Conservation (phyloP, 2,797 vertebrate genomes). For the Alcedo quadribrachys region DNA sequence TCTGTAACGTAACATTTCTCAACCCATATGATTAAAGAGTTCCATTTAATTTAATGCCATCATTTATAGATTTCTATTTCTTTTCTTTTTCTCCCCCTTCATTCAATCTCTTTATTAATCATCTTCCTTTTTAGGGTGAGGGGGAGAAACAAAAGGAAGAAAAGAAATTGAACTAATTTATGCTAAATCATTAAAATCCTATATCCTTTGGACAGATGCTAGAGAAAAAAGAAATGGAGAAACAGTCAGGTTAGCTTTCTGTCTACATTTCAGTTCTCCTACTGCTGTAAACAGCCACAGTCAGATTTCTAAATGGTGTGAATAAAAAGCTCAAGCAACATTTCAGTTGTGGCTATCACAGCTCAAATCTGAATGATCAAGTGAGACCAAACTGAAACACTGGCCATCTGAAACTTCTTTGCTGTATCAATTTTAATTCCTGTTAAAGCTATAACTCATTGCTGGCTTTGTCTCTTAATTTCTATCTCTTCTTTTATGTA, state of each 20-base stretch:
- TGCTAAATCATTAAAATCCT: not conserved
- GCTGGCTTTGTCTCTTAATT: not conserved
- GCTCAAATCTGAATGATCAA: not conserved
- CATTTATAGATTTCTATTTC: not conserved
- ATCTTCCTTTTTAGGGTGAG: accelerated
- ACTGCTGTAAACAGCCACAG: not conserved
- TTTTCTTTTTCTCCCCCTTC: accelerated
- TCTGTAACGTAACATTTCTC: not conserved
- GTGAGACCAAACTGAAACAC: not conserved
- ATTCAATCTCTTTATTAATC: not conserved
- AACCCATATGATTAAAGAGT: not conserved
- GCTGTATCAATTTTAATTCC: not conserved
- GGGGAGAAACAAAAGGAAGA: not conserved
- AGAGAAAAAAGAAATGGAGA: not conserved
- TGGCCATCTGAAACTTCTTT: not conserved
- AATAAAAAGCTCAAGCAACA: not conserved
- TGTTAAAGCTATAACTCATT: not conserved
- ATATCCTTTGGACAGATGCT: not conserved
- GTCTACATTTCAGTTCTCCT: not conserved
- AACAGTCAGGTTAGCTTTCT: not conserved
- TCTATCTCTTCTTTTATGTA: not conserved
- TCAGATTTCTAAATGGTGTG: not conserved
- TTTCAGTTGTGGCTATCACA: not conserved
- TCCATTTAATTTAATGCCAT: not conserved
- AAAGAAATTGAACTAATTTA: not conserved